Percentiles rank a stretch among this genome's conserved stretches.
Conservation (phyloP, 2,888 invertebrate genomes). For the Antheraea assamensis region DNA sequence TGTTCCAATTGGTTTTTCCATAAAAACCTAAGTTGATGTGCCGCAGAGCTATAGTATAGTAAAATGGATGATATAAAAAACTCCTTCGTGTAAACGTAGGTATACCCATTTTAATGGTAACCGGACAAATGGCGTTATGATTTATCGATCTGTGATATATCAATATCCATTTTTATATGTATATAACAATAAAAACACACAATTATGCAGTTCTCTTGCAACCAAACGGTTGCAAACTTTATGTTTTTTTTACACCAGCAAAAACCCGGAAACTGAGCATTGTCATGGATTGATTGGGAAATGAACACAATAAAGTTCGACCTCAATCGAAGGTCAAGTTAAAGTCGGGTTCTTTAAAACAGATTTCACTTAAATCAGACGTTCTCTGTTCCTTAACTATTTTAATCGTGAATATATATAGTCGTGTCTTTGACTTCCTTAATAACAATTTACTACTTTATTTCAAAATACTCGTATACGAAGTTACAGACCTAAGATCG, state of each 20-base stretch:
- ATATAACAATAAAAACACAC: not conserved
- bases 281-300: constrained; percentile 20
- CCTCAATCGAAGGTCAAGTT: constrained; percentile 30
- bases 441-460: not conserved
- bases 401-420: not conserved
- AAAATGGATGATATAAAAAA: too few relatives aligned
- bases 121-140: too few relatives aligned
- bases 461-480: not conserved
- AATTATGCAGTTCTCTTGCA: not conserved
- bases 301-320: constrained; percentile 31
- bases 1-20: too few relatives aligned
- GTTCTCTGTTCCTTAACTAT: not conserved
- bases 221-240: not conserved
- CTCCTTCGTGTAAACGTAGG: too few relatives aligned
- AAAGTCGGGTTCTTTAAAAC: not conserved
- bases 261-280: not conserved
- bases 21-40: too few relatives aligned
- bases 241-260: not conserved
- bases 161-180: too few relatives aligned
- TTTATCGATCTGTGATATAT: too few relatives aligned
- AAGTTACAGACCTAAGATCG: too few relatives aligned
- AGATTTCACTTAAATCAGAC: not conserved
- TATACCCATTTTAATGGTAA: too few relatives aligned
- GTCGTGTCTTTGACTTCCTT: not conserved
- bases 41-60: too few relatives aligned